These are phyloP conservation scores for Dicranocentrus wangi DNA, from an alignment of 2,888 invertebrate species.

Conservation along the genomic window DNA sequence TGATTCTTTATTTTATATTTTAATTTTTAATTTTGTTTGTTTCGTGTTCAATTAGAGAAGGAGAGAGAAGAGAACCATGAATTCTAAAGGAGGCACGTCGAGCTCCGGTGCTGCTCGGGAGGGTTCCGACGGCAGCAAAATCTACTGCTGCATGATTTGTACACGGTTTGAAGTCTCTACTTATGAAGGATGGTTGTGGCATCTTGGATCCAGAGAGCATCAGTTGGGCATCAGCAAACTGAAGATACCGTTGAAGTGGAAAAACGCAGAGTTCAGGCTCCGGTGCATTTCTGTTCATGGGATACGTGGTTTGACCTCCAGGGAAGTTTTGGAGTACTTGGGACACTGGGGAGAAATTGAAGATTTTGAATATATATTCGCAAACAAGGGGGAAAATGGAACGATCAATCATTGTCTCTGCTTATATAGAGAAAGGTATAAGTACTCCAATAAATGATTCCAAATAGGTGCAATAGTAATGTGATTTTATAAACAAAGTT, in stretches of 20 bases:
- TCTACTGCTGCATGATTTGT: constrained; percentile 29
- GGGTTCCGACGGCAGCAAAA: constrained; percentile 2
- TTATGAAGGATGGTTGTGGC: constrained; percentile 43
- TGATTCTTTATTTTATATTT: no score
- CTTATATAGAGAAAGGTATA: constrained; percentile 4
- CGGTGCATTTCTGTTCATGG: constrained; percentile 26
- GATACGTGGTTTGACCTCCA: constrained; percentile 8
- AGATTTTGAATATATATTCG: constrained; percentile 34
- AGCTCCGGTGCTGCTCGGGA: background rate
- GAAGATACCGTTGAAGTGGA: background rate
- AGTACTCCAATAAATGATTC: no score
- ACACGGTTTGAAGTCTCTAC: constrained; percentile 16
- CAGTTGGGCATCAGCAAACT: background rate
- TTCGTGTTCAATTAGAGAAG: no score
- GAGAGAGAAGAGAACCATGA: no score
- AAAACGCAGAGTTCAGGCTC: background rate
- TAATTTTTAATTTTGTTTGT: no score
- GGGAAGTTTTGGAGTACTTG: constrained; percentile 27
- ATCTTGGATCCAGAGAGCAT: constrained; percentile 38
- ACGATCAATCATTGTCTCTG: background rate
- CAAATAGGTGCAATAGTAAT: no score
- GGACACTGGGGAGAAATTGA: constrained; percentile 37
- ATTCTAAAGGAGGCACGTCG: no score
- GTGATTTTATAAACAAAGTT: no score
- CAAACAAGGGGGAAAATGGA: constrained; percentile 26